These are phyloP conservation scores for Mico argentatus DNA, from an alignment of 2,797 vertebrate species.

Conservation along the genomic window DNA sequence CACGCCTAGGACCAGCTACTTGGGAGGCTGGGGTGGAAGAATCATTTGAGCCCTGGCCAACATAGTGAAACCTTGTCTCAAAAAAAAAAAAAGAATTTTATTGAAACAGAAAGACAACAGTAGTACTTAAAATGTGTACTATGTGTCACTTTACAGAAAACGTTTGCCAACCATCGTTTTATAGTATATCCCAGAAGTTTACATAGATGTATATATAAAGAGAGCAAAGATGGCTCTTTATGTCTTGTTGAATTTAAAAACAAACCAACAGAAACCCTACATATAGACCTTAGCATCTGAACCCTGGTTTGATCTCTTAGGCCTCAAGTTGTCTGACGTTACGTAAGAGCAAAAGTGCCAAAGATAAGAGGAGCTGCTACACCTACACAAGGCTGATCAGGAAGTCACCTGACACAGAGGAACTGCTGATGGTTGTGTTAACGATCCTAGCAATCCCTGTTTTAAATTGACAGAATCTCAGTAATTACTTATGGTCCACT, in stretches of 20 bases:
- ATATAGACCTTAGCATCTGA: background rate
- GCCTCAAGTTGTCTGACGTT: background rate
- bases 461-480: conserved; percentile 12
- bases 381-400: background rate
- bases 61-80: background rate
- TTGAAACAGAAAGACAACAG: background rate
- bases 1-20: background rate
- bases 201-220: background rate
- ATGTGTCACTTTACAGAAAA: background rate
- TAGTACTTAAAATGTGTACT: background rate
- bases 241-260: background rate
- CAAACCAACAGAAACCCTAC: background rate
- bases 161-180: background rate
- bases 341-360: background rate
- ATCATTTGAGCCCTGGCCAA: background rate
- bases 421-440: background rate
- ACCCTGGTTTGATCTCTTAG: background rate
- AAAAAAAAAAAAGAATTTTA: background rate
- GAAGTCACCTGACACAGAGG: background rate
- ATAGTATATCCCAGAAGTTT: background rate
- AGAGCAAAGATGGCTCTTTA: background rate
- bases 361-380: background rate
- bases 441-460: background rate
- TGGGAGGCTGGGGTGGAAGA: background rate
- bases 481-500: background rate